Evolutionary conservation across 2,113 vertebrate genomes (phyloP), one percentile per base, ranked within the genome.

Genomic region (Chitala chitala): DNA sequence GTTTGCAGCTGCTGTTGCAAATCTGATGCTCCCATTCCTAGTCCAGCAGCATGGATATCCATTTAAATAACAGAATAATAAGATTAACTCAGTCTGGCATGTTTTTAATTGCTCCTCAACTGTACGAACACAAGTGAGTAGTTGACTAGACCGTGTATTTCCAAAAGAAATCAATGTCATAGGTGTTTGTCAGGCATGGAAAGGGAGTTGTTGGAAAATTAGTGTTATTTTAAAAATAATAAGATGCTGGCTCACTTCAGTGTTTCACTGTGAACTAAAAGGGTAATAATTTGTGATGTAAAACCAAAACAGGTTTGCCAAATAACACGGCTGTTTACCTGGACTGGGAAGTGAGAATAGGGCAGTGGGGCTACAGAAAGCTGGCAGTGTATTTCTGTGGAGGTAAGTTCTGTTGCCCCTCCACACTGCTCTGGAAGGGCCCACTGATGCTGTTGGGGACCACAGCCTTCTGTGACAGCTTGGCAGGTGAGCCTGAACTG

Each of bases 301-400:
- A 22, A 69, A 69, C 48, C 26, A 12, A 69, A n/a, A 29, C 68
- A 69, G 8, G 48, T 33, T 20, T 53, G 46, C 44, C 29, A 69
- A 69, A 36, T 20, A 17, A 50, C 24, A 68, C 64, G 44, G 44
- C 42, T 24, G 40, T 68, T 24, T 42, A 68, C 42, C 64, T 68
- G 64, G 40, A 68, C 33, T n/a, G 64, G 46, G 44, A 66, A n/a
- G n/a, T 68, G 40, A 26, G 22, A 55, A 55, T 6, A 55, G 46
- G 4, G 10, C n/a, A 38, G 44, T 44, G 46, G 64, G 44, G 10
- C 26, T 48, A 46, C 64, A 46, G 64, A 38, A 68, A 68, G 46
- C 42, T 38, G 40, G 38, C 40, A 24, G 26, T 22, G n/a, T 68
- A 29, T 68, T 46, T 68, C 4, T n/a, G 46, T 38, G 38, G 22